Evolutionary conservation across 2,888 invertebrate species (phyloP).

Genomic region (Ganaspis brasiliensis): DNA sequence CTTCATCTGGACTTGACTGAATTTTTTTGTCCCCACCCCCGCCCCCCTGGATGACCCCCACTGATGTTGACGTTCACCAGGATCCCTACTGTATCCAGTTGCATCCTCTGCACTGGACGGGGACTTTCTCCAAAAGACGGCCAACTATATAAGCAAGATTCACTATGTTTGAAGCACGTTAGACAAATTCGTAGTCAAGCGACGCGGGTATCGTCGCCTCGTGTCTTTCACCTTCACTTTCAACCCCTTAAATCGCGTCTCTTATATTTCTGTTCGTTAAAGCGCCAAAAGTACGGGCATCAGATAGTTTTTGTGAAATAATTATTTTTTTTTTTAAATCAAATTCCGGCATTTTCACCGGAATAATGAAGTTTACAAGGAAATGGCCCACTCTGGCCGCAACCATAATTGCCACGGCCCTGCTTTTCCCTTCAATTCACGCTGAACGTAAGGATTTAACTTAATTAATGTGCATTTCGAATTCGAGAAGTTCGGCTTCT

Average conservation of each 20-base stretch:
- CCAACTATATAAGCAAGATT: slow-evolving; percentile 79
- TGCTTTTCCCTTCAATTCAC: slow-evolving; percentile 70
- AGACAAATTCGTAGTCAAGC: slow-evolving; percentile 76
- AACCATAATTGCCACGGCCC: slow-evolving; percentile 70
- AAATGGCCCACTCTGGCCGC: slow-evolving; percentile 73
- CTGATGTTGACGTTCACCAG: slow-evolving; percentile 64
- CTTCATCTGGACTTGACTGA: slow-evolving; percentile 54
- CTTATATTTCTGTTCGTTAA: slow-evolving; percentile 18
- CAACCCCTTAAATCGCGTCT: slow-evolving; percentile 52
- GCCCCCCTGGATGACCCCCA: slow-evolving; percentile 51
- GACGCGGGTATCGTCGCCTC: slow-evolving; percentile 60
- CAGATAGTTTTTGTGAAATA: slow-evolving; percentile 31
- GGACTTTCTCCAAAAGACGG: slow-evolving; percentile 80
- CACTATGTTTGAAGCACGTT: slow-evolving; percentile 78
- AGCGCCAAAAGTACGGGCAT: slow-evolving; percentile 34
- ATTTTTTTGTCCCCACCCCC: slow-evolving; percentile 55
- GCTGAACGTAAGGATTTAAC: slow-evolving; percentile 76
- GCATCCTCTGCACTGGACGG: slow-evolving; percentile 71
- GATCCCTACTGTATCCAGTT: slow-evolving; percentile 64
- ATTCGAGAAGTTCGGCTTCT: not conserved
- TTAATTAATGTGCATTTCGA: slow-evolving; percentile 41
- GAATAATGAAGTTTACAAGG: slow-evolving; percentile 71
- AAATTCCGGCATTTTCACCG: slow-evolving; percentile 15
- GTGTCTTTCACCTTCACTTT: slow-evolving; percentile 47
- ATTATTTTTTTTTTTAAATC: slow-evolving; percentile 17